Conservation (phyloP, 2,888 invertebrate species). For the Papilio elwesi region DNA sequence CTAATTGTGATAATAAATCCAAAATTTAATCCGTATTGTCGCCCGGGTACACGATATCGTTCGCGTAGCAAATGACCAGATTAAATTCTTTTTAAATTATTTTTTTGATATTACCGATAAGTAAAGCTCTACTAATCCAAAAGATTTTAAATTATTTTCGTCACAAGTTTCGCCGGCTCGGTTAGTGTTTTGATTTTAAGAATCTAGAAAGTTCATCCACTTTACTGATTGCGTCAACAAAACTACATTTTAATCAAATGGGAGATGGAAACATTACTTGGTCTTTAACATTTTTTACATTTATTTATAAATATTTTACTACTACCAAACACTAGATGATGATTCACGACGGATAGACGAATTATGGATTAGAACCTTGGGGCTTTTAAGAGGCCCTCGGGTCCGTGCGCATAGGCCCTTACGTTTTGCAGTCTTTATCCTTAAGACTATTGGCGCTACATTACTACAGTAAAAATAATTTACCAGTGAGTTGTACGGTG, state of each 20-base stretch:
- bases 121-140: conserved; percentile 1
- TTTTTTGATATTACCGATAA: conserved; percentile 7
- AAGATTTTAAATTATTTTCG: neutral
- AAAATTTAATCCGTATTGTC: conserved; percentile 8
- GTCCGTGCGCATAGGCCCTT: too few species aligned
- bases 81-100: conserved; percentile 14
- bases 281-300: too few species aligned
- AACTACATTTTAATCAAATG: too few species aligned
- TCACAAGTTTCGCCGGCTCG: neutral
- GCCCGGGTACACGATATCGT: neutral
- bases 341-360: too few species aligned
- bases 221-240: too few species aligned
- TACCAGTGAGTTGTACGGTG: conserved; percentile 69
- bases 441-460: neutral
- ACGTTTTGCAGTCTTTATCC: too few species aligned
- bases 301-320: too few species aligned
- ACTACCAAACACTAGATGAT: too few species aligned
- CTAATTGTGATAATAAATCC: conserved; percentile 20
- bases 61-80: neutral
- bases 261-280: too few species aligned
- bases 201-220: neutral
- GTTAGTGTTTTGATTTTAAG: neutral
- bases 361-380: too few species aligned
- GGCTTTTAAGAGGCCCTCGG: too few species aligned
- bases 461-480: neutral